phyloP scores from a whole-genome alignment of 2,888 invertebrate species.

The Hedychridium roseum region DNA sequence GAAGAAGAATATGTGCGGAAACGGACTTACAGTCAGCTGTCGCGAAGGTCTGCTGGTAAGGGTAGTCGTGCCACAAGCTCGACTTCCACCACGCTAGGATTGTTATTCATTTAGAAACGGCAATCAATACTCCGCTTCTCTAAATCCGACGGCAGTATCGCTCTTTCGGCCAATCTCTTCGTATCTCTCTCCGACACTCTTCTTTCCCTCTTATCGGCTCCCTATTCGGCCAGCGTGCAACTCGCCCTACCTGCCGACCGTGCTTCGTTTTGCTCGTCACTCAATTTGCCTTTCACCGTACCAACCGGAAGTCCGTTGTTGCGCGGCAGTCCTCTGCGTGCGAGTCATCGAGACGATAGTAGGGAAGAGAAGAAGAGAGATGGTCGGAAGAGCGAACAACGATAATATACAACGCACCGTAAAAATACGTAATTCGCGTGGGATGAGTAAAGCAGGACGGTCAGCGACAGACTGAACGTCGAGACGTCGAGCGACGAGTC shows the following conservation, averaged over 20 bases:
- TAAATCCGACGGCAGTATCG: slow-evolving; percentile 21
- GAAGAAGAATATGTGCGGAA: too few species aligned
- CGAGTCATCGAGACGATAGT: slow-evolving; percentile 17
- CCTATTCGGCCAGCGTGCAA: too few species aligned
- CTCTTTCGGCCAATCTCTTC: not conserved
- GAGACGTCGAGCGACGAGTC: not conserved
- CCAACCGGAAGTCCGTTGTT: too few species aligned
- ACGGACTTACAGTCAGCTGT: slow-evolving; percentile 59
- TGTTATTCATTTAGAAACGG: slow-evolving; percentile 55
- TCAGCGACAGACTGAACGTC: slow-evolving; percentile 51
- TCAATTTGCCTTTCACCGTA: slow-evolving; percentile 20
- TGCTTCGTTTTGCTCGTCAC: slow-evolving; percentile 12
- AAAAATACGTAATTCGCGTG: slow-evolving; percentile 2
- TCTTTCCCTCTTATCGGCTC: not conserved
- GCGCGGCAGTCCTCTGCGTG: slow-evolving; percentile 15
- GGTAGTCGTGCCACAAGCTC: slow-evolving; percentile 55
- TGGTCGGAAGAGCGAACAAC: not conserved
- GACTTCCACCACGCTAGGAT: slow-evolving; percentile 55
- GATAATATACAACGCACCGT: slow-evolving; percentile 15
- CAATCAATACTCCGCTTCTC: slow-evolving; percentile 34
- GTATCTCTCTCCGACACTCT: not conserved
- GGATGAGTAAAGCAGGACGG: too few species aligned
- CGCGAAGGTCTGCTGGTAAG: slow-evolving; percentile 46
- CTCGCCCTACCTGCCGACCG: not conserved
- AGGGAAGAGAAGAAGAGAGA: not conserved